These are phyloP conservation scores for Laticauda colubrina DNA, from an alignment of 2,113 vertebrate genomes.

Conservation along the genomic window DNA sequence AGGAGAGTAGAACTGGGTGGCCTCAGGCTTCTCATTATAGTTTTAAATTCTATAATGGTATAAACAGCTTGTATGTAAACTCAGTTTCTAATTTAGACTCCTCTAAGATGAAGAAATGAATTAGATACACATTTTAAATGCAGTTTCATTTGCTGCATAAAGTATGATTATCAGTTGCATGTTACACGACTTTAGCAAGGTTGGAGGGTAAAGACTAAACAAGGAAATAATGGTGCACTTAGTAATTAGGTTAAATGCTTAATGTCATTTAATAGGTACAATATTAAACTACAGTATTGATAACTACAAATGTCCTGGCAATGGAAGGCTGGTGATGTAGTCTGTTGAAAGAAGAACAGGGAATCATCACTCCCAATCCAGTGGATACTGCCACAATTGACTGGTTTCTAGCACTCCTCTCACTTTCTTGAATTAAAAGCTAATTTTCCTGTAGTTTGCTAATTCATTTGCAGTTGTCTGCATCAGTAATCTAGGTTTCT, in stretches of 20 bases:
- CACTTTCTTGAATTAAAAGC: neutral
- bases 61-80: neutral
- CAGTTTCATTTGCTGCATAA: neutral
- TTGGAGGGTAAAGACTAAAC: neutral
- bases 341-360: neutral
- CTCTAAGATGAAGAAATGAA: neutral
- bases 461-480: neutral
- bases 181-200: neutral
- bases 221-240: neutral
- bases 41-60: neutral
- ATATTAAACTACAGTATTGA: neutral
- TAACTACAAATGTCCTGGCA: neutral
- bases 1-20: neutral
- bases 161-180: neutral
- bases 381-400: neutral
- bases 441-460: neutral
- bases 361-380: neutral
- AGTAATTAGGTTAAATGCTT: neutral
- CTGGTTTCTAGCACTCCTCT: neutral
- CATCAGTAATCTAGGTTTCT: neutral
- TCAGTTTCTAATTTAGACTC: neutral
- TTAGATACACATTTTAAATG: neutral
- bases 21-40: neutral
- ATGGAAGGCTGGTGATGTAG: neutral
- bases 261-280: neutral